phyloP scores from a whole-genome alignment of 2,888 invertebrate species.

The Hirtodrosophila duncani region DNA sequence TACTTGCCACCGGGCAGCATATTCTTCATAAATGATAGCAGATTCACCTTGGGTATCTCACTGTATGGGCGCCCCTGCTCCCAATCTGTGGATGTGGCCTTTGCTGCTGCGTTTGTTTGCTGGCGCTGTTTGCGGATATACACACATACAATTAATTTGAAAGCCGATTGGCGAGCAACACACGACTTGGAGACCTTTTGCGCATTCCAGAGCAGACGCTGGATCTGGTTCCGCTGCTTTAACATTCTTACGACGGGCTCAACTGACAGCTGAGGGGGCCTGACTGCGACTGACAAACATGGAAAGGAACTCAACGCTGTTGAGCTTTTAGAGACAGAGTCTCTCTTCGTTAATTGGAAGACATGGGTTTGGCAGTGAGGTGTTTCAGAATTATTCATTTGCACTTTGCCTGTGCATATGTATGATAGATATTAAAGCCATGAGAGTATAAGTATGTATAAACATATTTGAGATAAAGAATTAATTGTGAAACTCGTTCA shows the following conservation, averaged over 20 bases:
- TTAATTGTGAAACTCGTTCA: too few species aligned
- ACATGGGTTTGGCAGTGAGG: too few species aligned
- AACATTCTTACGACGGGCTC: slow-evolving; percentile 30
- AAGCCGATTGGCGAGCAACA: not conserved
- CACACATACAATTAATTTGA: not conserved
- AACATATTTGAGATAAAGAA: too few species aligned
- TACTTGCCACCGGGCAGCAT: slow-evolving; percentile 70
- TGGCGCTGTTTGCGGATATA: too few species aligned
- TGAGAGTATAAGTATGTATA: too few species aligned
- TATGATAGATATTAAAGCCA: too few species aligned
- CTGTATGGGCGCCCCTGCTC: slow-evolving; percentile 56
- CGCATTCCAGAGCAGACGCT: slow-evolving; percentile 7
- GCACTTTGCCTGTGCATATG: too few species aligned
- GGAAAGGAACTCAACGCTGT: not conserved
- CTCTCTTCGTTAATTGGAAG: too few species aligned
- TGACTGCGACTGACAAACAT: too few species aligned
- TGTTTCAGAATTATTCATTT: not conserved
- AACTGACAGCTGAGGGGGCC: slow-evolving; percentile 10
- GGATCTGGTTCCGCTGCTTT: slow-evolving; percentile 17
- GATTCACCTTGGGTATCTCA: slow-evolving; percentile 54
- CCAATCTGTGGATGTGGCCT: slow-evolving; percentile 41
- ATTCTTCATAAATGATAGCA: slow-evolving; percentile 29
- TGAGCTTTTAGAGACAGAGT: slow-evolving; percentile 4
- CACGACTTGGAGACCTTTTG: not conserved
- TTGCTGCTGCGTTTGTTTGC: slow-evolving; percentile 37